phyloP scores from a whole-genome alignment of 2,797 vertebrate species.

The Orientallactaga sibirica region DNA sequence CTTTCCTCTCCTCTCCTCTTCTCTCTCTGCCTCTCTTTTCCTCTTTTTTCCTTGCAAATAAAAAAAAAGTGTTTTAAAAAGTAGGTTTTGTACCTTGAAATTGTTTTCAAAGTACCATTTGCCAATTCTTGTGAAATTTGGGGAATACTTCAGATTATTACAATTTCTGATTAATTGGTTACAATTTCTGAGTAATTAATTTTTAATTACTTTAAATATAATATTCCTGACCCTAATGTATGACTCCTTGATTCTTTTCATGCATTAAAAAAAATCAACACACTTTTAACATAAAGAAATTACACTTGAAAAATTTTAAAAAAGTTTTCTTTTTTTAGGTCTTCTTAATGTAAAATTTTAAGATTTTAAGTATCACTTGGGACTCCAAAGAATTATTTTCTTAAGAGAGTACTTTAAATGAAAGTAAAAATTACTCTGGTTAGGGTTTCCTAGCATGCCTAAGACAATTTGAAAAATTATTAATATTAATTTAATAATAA shows the following conservation, averaged over 20 bases:
- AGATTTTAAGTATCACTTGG: background rate
- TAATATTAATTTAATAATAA: background rate
- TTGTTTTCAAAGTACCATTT: constrained; percentile 31
- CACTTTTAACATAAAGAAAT: background rate
- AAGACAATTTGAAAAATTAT: background rate
- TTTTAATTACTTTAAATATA: constrained; percentile 39
- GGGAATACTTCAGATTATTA: background rate
- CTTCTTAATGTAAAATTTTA: constrained; percentile 55
- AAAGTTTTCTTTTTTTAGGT: background rate
- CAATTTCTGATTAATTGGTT: background rate
- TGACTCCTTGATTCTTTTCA: background rate
- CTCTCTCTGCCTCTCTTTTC: no score
- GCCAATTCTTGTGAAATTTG: background rate
- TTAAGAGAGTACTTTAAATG: constrained; percentile 27
- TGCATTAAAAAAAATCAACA: background rate
- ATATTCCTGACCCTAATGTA: background rate
- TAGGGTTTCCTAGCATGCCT: background rate
- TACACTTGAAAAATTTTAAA: background rate
- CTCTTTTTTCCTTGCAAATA: no score
- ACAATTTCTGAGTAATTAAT: background rate
- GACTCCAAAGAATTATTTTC: constrained; percentile 6
- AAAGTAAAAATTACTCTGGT: background rate
- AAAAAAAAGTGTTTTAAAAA: background rate
- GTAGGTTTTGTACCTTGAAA: background rate
- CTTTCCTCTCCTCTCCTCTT: no score